A percentile compares a stretch with the other conserved stretches of the same genome.
Evolutionary conservation across 1,140 invertebrate species (phyloP).

Genomic region (Scaptomyza montana): DNA sequence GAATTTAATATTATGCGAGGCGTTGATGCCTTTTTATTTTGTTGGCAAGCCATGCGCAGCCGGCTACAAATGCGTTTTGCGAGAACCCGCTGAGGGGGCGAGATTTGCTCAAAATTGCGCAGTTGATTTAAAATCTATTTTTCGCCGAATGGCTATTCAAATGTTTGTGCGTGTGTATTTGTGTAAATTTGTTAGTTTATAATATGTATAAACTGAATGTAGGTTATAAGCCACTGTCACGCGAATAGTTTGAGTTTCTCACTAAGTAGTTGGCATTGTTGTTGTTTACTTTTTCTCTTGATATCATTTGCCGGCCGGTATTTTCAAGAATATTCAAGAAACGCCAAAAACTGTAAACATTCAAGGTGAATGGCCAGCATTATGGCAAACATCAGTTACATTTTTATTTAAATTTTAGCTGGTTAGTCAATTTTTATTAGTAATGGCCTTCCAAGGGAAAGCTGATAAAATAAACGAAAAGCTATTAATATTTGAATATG

Average conservation of each 20-base stretch:
- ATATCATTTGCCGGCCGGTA: conserved; percentile 46
- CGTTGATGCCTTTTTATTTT: conserved; percentile 13
- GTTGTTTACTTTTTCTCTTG: conserved; percentile 18
- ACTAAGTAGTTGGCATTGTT: neutral
- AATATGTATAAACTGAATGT: conserved; percentile 24
- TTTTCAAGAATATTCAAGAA: conserved; percentile 46
- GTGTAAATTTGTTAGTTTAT: conserved; percentile 11
- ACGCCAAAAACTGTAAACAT: conserved; percentile 19
- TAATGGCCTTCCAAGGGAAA: no score
- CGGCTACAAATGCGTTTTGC: conserved; percentile 26
- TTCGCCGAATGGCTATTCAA: conserved; percentile 14
- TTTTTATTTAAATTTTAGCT: neutral
- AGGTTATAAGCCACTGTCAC: conserved; percentile 45
- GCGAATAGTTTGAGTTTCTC: conserved; percentile 25
- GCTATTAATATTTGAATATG: no score
- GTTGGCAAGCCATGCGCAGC: neutral
- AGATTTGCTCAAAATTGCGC: conserved; percentile 37
- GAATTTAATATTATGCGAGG: conserved; percentile 15
- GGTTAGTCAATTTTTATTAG: no score
- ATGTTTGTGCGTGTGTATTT: neutral
- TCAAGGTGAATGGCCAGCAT: conserved; percentile 28
- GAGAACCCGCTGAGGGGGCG: conserved; percentile 34
- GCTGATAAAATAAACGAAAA: no score
- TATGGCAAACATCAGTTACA: neutral
- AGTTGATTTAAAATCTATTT: conserved; percentile 48